A percentile compares a stretch with the other conserved stretches of the same genome.
These are phyloP conservation scores for Ceryle rudis DNA, from an alignment of 2,797 vertebrate genomes.

Conservation along the genomic window DNA sequence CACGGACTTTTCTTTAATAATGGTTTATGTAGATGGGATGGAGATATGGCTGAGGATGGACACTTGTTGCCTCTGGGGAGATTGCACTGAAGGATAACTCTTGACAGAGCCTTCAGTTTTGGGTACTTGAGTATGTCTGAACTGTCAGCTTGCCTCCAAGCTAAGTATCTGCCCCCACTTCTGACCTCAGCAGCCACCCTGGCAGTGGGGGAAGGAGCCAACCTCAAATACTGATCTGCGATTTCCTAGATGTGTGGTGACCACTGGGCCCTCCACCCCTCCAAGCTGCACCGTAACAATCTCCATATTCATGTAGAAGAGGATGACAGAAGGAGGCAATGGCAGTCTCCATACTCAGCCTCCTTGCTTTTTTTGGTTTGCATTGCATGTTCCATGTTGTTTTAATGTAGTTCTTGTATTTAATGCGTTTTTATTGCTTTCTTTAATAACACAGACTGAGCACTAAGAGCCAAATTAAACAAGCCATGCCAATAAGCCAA, in stretches of 20 bases:
- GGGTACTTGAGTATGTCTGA: background rate
- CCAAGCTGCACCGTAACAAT: background rate
- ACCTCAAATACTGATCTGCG: background rate
- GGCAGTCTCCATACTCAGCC: background rate
- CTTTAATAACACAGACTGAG: constrained; percentile 37
- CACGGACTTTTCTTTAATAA: background rate
- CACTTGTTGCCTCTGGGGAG: background rate
- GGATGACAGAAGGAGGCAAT: background rate
- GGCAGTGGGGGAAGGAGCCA: background rate
- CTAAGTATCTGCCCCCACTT: background rate
- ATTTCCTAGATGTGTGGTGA: background rate
- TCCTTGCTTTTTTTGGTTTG: background rate
- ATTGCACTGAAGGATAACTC: background rate
- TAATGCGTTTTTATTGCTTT: constrained; percentile 59
- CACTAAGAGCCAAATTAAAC: constrained; percentile 60
- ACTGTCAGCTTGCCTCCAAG: background rate
- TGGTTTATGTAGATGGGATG: background rate
- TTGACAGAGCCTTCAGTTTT: background rate
- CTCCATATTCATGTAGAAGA: background rate
- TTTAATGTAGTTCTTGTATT: constrained; percentile 57
- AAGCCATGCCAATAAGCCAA: constrained; percentile 46
- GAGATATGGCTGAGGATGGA: background rate
- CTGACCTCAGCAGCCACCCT: background rate
- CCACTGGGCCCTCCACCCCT: background rate
- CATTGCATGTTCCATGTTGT: background rate